A percentile compares a stretch with the other conserved stretches of the same genome.
phyloP scores from a whole-genome alignment of 2,113 vertebrate species.

The Percina caprodes region DNA sequence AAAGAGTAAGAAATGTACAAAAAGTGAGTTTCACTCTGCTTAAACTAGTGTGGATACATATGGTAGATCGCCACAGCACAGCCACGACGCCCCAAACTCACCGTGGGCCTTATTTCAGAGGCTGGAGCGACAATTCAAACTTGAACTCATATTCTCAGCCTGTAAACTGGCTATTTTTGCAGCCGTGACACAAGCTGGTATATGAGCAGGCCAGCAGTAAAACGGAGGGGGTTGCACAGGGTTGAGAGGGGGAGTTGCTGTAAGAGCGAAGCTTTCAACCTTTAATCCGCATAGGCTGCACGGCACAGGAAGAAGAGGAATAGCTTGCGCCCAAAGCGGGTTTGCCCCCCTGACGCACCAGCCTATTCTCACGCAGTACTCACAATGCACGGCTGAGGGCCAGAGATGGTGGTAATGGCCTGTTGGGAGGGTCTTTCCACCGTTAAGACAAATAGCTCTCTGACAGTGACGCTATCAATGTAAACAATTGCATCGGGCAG shows the following conservation, averaged over 20 bases:
- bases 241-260: conserved; percentile 20
- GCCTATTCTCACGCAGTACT: conserved; percentile 61
- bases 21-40: conserved; percentile 40
- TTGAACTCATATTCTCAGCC: conserved; percentile 62
- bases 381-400: conserved; percentile 58
- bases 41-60: conserved; percentile 45
- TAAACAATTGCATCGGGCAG: conserved; percentile 71
- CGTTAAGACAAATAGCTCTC: conserved; percentile 70
- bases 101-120: conserved; percentile 43
- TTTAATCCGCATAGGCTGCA: conserved; percentile 78
- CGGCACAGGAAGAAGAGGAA: conserved; percentile 71
- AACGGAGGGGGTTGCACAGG: conserved; percentile 35
- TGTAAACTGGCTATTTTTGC: conserved; percentile 47
- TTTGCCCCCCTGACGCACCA: conserved; percentile 48
- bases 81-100: conserved; percentile 36
- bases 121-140: conserved; percentile 58
- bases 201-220: conserved; percentile 50
- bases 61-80: conserved; percentile 35
- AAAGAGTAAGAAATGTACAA: conserved; percentile 16
- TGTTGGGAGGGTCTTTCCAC: conserved; percentile 65
- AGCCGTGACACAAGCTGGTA: conserved; percentile 54
- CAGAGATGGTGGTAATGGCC: conserved; percentile 65
- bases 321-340: conserved; percentile 51
- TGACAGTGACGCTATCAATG: conserved; percentile 74
- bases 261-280: conserved; percentile 77